phyloP scores from a whole-genome alignment of 92 coral and sea anemone genomes.

The Zoanthus gigantus region DNA sequence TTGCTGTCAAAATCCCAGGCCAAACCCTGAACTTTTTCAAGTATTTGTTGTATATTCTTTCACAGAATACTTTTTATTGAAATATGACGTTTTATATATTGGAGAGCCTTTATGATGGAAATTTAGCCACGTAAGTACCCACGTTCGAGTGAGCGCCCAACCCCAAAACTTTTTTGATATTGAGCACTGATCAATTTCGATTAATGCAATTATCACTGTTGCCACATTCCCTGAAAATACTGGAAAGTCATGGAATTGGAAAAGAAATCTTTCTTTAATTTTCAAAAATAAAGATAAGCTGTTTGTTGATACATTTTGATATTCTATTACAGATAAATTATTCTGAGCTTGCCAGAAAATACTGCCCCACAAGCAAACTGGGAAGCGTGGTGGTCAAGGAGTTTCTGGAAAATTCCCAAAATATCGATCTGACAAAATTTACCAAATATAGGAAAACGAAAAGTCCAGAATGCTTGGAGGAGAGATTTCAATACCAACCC shows the following conservation, averaged over 20 bases:
- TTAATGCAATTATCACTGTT: too few relatives aligned
- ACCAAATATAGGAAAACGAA: constrained; percentile 22
- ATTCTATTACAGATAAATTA: constrained; percentile 14
- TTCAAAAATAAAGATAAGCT: too few relatives aligned
- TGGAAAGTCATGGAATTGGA: too few relatives aligned
- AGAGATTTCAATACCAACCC: constrained; percentile 28
- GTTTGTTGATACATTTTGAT: neutral
- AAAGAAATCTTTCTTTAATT: too few relatives aligned
- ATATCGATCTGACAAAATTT: neutral
- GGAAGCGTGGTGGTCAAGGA: constrained; percentile 1
- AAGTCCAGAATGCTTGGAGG: constrained; percentile 28
- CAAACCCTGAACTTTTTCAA: too few relatives aligned
- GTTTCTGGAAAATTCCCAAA: neutral
- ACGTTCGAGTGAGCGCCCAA: neutral
- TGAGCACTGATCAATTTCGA: too few relatives aligned
- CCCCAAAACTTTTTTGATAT: too few relatives aligned
- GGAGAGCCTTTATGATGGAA: neutral
- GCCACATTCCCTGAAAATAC: too few relatives aligned
- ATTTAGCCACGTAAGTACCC: neutral
- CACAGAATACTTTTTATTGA: too few relatives aligned
- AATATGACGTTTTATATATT: too few relatives aligned
- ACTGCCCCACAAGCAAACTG: constrained; percentile 8
- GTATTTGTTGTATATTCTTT: too few relatives aligned
- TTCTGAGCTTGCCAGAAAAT: constrained; percentile 14
- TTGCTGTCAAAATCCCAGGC: too few relatives aligned